Evolutionary conservation across 2,888 invertebrate genomes (phyloP), one percentile per base, ranked within the genome.

Genomic region (Hydropsyche betteni): DNA sequence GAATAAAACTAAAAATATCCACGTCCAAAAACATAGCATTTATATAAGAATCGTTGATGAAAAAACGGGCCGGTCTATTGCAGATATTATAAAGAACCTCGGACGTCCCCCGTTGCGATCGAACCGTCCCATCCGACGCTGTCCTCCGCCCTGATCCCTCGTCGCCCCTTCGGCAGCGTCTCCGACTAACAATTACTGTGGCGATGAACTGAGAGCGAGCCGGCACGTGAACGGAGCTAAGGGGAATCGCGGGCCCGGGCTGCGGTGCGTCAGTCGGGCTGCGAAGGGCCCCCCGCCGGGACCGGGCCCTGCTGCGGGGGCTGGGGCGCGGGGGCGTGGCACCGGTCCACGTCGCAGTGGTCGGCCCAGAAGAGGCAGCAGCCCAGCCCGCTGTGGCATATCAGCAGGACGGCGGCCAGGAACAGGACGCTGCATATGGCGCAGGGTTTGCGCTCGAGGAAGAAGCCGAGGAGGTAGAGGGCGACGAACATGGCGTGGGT

Each of bases 401-500:
- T 93, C 24, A 99, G 89, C 82, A 94, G 94, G 74, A 98, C 94
- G 33, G 98, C 96, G 53, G 94, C 93, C 73, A 98, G 86, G 86
- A 99, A 99, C 80, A 99, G 94, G 74, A 98, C 87, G 83, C 96
- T 96, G 88, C 99, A 99, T 80, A 98, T 96, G 69, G 97, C 97
- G 85, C 99, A 99, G 0, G 99, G 99, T 84, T 96, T 98, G 82
- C 97, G 89, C 83, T 98, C 98, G 81, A 99, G 88, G 85, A 99
- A 98, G 87, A 99, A 99, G 81, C 98, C 97, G 81, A 98, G 93
- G 81, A 99, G 87, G 86, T 99, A 99, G 74, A 99, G 89, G 80
- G 96, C 94, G 91, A 99, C 96, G 85, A 99, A 98, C 94, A 98
- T 95, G 78, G 97, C 96, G 86, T 98, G 97, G 74, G 98, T 98